Evolutionary conservation across 1,140 invertebrate genomes (phyloP).

Genomic region (Musca domestica): DNA sequence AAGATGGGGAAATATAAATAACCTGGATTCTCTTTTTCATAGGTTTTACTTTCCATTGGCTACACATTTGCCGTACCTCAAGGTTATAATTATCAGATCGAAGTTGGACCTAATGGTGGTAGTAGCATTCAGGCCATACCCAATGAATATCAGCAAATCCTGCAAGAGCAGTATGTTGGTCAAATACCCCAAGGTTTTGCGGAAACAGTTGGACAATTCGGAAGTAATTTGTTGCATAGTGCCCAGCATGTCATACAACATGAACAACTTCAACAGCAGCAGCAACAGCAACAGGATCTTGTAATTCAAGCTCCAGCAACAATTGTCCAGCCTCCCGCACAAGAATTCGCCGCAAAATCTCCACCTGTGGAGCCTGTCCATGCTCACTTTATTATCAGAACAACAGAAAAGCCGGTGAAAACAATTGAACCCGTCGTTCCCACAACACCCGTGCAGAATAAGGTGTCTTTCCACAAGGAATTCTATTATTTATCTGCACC

Average conservation of each 20-base stretch:
- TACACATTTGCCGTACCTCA: constrained; percentile 14
- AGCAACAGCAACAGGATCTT: not conserved
- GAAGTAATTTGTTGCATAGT: not conserved
- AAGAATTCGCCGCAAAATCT: not conserved
- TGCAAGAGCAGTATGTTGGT: not conserved
- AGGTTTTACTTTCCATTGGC: constrained; percentile 19
- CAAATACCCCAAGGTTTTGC: not conserved
- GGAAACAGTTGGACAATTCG: not conserved
- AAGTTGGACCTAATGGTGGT: not conserved
- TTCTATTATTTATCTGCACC: constrained; percentile 28
- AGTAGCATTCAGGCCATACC: not conserved
- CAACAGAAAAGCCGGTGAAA: not conserved
- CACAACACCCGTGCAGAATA: constrained; percentile 8
- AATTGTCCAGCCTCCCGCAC: no score
- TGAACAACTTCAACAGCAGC: not conserved
- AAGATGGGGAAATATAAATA: not conserved
- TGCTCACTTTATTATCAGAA: not conserved
- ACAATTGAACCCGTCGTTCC: not conserved
- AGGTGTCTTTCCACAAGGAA: constrained; percentile 25
- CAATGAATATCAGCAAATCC: not conserved
- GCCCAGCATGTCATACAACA: not conserved
- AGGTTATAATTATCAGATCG: constrained; percentile 23
- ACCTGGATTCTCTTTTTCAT: not conserved
- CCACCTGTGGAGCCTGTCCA: not conserved
- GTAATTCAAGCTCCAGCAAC: no score